Evolutionary conservation across 2,113 vertebrate genomes (phyloP).

Genomic region (Hippocampus zosterae): DNA sequence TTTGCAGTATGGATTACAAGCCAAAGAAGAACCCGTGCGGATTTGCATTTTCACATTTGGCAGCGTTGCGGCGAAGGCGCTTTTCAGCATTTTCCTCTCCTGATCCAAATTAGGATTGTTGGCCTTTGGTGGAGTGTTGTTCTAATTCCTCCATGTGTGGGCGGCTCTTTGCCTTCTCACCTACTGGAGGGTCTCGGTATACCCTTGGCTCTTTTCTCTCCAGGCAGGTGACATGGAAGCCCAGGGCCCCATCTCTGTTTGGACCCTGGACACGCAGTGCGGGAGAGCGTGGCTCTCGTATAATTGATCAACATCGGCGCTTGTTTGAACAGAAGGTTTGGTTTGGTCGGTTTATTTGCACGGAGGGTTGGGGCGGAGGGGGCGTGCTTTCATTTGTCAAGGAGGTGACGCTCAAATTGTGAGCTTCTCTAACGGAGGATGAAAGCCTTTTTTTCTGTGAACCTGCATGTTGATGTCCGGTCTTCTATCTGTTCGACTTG

Average conservation of each 20-base stretch:
- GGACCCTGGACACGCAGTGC: slow-evolving; percentile 32
- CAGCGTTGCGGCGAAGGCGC: background rate
- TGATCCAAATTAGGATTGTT: slow-evolving; percentile 5
- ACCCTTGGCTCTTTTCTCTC: background rate
- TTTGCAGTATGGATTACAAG: background rate
- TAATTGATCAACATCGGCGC: slow-evolving; percentile 19
- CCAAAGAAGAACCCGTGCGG: background rate
- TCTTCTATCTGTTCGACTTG: slow-evolving; percentile 27
- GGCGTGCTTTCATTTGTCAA: slow-evolving; percentile 47
- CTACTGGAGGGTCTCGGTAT: slow-evolving; percentile 9
- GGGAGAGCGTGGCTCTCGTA: slow-evolving; percentile 11
- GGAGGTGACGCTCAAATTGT: slow-evolving; percentile 40
- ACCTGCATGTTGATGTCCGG: slow-evolving; percentile 29
- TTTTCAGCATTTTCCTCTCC: background rate
- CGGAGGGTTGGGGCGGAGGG: background rate
- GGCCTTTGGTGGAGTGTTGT: slow-evolving; percentile 1
- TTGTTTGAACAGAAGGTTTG: slow-evolving; percentile 17
- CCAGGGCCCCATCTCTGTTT: slow-evolving; percentile 48
- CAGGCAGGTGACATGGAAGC: slow-evolving; percentile 55
- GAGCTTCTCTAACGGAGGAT: slow-evolving; percentile 42
- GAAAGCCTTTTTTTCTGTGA: slow-evolving; percentile 11
- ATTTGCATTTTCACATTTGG: background rate
- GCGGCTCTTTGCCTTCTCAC: slow-evolving; percentile 7
- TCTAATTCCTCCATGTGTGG: slow-evolving; percentile 8
- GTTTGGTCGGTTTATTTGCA: slow-evolving; percentile 29